phyloP scores from a whole-genome alignment of 2,797 vertebrate species.

The Sparus aurata region DNA sequence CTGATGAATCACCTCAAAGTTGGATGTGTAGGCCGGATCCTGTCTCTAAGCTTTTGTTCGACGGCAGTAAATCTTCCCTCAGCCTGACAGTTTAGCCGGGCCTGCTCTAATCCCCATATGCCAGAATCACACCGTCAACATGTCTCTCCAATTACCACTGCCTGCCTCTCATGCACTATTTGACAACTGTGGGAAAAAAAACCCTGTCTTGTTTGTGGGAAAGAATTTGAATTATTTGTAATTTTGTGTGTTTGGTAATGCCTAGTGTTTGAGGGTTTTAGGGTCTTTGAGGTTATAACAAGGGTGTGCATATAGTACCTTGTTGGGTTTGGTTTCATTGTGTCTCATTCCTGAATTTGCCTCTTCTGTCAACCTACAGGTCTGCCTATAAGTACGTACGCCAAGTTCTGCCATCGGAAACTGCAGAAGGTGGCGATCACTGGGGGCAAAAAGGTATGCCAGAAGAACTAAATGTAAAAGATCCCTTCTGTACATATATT shows the following conservation, averaged over 20 bases:
- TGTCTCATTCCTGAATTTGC: slow-evolving; percentile 19
- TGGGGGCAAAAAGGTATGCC: slow-evolving; percentile 92
- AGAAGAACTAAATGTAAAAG: not conserved
- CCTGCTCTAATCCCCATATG: slow-evolving; percentile 75
- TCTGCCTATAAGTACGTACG: slow-evolving; percentile 91
- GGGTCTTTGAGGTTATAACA: slow-evolving; percentile 29
- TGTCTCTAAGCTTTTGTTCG: slow-evolving; percentile 75
- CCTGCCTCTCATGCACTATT: slow-evolving; percentile 50
- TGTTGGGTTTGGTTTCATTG: slow-evolving; percentile 18
- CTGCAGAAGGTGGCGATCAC: slow-evolving; percentile 92
- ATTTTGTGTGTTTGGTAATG: slow-evolving; percentile 52
- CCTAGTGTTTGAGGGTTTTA: slow-evolving; percentile 45
- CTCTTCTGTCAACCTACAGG: slow-evolving; percentile 76
- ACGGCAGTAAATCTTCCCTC: slow-evolving; percentile 75
- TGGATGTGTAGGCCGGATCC: slow-evolving; percentile 68
- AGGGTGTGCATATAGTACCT: slow-evolving; percentile 9
- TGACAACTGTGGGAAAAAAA: slow-evolving; percentile 70
- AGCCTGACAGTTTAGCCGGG: slow-evolving; percentile 70
- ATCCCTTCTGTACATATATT: too few relatives aligned
- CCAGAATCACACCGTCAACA: slow-evolving; percentile 70
- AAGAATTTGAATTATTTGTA: slow-evolving; percentile 64
- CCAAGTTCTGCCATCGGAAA: slow-evolving; percentile 93
- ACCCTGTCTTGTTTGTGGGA: slow-evolving; percentile 52
- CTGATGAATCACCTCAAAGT: slow-evolving; percentile 78
- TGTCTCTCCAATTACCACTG: slow-evolving; percentile 69